Evolutionary conservation across 2,797 vertebrate genomes (phyloP).

Genomic region (Malurus splendens): DNA sequence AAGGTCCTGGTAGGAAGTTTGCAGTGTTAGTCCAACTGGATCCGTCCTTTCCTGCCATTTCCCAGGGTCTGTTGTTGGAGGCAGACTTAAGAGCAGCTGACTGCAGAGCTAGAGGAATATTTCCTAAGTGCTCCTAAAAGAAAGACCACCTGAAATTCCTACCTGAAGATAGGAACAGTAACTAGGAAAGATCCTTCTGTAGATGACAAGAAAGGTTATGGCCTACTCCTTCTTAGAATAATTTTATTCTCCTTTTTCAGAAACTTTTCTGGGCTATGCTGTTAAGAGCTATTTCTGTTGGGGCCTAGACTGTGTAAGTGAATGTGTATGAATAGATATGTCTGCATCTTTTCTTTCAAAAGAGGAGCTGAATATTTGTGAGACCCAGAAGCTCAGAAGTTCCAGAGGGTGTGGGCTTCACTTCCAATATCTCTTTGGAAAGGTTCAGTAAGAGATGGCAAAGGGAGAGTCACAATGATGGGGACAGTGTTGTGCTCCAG

Average conservation of each 20-base stretch:
- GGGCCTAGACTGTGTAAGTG: not conserved
- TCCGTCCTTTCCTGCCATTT: not conserved
- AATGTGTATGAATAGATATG: not conserved
- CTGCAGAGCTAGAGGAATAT: not conserved
- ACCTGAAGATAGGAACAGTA: not conserved
- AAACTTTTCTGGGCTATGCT: not conserved
- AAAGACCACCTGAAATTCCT: not conserved
- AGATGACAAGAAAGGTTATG: not conserved
- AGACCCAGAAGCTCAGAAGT: not conserved
- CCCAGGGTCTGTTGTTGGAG: not conserved
- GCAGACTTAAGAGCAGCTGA: not conserved
- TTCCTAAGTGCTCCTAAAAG: not conserved
- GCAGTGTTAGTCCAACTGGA: not conserved
- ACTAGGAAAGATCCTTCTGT: not conserved
- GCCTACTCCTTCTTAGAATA: not conserved
- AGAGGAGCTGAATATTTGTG: not conserved
- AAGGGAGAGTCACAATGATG: not conserved
- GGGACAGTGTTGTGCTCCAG: too few species aligned
- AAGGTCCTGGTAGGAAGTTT: not conserved
- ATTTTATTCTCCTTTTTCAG: not conserved
- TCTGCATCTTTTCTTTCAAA: not conserved
- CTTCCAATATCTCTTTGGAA: not conserved
- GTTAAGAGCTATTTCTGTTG: not conserved
- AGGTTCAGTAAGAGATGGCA: not conserved
- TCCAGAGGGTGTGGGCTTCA: rapidly evolving